Evolutionary conservation across 1,140 invertebrate genomes (phyloP).

Genomic region (Melitaea cinxia): DNA sequence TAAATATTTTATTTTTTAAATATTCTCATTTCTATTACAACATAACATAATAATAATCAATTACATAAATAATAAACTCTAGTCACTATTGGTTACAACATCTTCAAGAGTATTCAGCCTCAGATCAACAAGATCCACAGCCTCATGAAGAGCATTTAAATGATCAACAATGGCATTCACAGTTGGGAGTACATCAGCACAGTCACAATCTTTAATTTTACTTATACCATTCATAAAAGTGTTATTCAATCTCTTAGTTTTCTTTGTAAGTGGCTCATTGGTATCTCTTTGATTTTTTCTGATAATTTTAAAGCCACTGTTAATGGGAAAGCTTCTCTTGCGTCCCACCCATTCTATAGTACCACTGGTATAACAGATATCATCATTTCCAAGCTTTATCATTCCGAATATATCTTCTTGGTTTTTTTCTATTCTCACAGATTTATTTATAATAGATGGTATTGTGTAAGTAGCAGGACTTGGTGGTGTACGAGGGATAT

Average conservation of each 20-base stretch:
- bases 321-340: slow-evolving; percentile 70
- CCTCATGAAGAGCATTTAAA: slow-evolving; percentile 75
- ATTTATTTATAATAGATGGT: slow-evolving; percentile 56
- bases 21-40: slow-evolving; percentile 34
- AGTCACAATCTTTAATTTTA: slow-evolving; percentile 64
- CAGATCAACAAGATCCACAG: slow-evolving; percentile 73
- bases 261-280: slow-evolving; percentile 52
- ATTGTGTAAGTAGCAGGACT: slow-evolving; percentile 59
- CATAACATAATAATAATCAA: slow-evolving; percentile 15
- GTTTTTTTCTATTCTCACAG: slow-evolving; percentile 34
- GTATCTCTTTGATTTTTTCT: slow-evolving; percentile 38
- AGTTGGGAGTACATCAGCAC: slow-evolving; percentile 74
- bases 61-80: slow-evolving; percentile 23
- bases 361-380: slow-evolving; percentile 75
- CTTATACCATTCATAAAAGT: slow-evolving; percentile 37
- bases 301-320: slow-evolving; percentile 73
- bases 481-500: slow-evolving; percentile 66
- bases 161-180: slow-evolving; percentile 78
- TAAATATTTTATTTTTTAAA: slow-evolving; percentile 36
- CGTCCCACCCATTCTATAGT: slow-evolving; percentile 75
- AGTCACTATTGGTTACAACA: slow-evolving; percentile 46
- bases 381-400: slow-evolving; percentile 69
- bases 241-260: slow-evolving; percentile 50
- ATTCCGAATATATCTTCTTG: slow-evolving; percentile 65
- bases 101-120: slow-evolving; percentile 73